phyloP scores from a whole-genome alignment of 2,888 invertebrate genomes.

The Microctonus brassicae region DNA sequence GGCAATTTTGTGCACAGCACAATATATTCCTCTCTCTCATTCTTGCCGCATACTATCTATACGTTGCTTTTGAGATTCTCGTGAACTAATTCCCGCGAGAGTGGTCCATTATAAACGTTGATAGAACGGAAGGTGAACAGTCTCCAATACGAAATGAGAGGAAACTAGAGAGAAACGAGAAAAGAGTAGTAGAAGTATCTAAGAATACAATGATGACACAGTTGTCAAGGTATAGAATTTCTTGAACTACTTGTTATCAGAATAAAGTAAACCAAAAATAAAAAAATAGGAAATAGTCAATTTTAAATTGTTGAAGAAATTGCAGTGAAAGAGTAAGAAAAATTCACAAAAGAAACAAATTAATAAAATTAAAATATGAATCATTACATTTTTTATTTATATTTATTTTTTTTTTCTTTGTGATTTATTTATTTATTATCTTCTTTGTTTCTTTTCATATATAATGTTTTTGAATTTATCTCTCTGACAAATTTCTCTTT shows the following conservation, averaged over 20 bases:
- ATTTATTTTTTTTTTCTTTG: too few relatives aligned
- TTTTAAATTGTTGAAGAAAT: neutral
- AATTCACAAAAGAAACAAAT: too few relatives aligned
- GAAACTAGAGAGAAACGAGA: neutral
- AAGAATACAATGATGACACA: neutral
- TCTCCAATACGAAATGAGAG: conserved; percentile 4
- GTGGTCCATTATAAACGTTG: conserved; percentile 23
- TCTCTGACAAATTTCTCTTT: neutral
- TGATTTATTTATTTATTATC: too few relatives aligned
- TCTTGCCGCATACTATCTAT: neutral
- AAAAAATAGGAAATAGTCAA: neutral
- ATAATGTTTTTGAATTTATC: neutral
- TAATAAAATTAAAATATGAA: too few relatives aligned
- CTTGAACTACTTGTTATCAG: neutral
- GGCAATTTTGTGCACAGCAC: neutral
- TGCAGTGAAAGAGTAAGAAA: neutral
- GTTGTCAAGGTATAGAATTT: neutral
- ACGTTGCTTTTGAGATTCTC: neutral
- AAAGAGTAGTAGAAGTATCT: neutral
- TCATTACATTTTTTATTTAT: too few relatives aligned
- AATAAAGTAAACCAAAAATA: neutral
- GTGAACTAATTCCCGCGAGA: conserved; percentile 21
- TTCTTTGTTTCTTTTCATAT: neutral
- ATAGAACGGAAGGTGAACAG: conserved; percentile 3
- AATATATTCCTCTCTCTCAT: neutral